Evolutionary conservation across 2,797 vertebrate species (phyloP).

Genomic region (Rhyacichthys aspro): DNA sequence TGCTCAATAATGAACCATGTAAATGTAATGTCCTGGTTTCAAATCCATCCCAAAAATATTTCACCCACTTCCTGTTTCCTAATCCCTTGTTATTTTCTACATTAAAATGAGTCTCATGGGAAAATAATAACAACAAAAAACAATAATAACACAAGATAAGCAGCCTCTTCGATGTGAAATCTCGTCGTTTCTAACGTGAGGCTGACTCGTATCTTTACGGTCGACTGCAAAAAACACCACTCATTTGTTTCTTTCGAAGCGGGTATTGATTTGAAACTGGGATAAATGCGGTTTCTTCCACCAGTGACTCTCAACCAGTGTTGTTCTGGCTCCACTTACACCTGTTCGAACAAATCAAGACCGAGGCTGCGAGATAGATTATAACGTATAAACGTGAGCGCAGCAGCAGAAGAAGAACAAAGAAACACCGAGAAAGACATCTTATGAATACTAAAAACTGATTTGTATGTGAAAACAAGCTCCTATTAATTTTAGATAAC

Average conservation of each 20-base stretch:
- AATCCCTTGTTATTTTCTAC: constrained; percentile 10
- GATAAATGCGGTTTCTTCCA: constrained; percentile 1
- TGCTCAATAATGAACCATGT: constrained; percentile 13
- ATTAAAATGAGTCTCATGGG: constrained; percentile 4
- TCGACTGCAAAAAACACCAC: not conserved
- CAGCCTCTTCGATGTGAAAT: not conserved
- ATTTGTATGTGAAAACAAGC: not conserved
- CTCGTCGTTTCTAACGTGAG: not conserved
- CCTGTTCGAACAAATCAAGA: not conserved
- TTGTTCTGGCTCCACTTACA: not conserved
- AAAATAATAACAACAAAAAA: not conserved
- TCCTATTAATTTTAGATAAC: not conserved
- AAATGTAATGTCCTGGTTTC: constrained; percentile 34
- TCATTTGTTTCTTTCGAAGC: not conserved
- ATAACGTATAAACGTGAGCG: too few species aligned
- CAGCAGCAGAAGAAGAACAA: not conserved
- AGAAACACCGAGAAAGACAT: not conserved
- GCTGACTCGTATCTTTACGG: too few species aligned
- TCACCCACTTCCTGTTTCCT: constrained; percentile 3
- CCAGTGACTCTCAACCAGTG: not conserved
- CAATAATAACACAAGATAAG: too few species aligned
- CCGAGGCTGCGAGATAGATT: too few species aligned
- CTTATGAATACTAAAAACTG: not conserved
- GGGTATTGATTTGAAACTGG: not conserved
- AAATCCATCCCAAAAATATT: constrained; percentile 25